phyloP scores from a whole-genome alignment of 2,797 vertebrate species.

The Liasis olivaceus region DNA sequence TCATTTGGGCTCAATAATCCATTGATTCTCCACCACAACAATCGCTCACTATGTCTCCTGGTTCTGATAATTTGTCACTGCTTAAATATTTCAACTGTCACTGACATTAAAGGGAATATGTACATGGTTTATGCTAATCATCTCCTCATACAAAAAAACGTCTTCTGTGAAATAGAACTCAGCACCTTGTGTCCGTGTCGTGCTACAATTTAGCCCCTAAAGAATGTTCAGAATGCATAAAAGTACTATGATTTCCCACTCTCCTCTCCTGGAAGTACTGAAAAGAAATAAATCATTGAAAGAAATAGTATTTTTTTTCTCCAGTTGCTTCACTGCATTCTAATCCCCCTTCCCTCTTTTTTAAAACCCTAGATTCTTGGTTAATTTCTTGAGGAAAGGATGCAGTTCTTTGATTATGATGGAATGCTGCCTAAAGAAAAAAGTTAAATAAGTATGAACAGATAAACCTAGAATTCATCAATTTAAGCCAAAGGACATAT shows the following conservation, averaged over 20 bases:
- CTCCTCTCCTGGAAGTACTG: background rate
- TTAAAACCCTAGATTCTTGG: background rate
- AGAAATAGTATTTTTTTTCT: background rate
- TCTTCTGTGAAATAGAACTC: background rate
- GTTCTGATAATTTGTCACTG: background rate
- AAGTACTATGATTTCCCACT: background rate
- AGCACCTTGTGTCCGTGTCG: slow-evolving; percentile 1
- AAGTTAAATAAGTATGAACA: background rate
- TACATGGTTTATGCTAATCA: background rate
- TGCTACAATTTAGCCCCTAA: background rate
- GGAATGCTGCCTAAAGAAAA: background rate
- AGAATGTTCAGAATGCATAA: background rate
- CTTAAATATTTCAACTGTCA: background rate
- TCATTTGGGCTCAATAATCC: background rate
- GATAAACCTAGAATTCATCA: background rate
- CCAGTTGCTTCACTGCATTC: background rate
- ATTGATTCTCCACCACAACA: background rate
- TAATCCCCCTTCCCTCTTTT: background rate
- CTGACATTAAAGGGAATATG: background rate
- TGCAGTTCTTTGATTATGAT: background rate
- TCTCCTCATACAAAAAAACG: background rate
- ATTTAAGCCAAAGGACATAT: background rate
- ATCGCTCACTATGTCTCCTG: background rate
- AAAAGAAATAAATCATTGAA: slow-evolving; percentile 9
- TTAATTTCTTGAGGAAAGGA: background rate